Conservation (phyloP, 2,888 invertebrate species). For the Lycaena phlaeas region DNA sequence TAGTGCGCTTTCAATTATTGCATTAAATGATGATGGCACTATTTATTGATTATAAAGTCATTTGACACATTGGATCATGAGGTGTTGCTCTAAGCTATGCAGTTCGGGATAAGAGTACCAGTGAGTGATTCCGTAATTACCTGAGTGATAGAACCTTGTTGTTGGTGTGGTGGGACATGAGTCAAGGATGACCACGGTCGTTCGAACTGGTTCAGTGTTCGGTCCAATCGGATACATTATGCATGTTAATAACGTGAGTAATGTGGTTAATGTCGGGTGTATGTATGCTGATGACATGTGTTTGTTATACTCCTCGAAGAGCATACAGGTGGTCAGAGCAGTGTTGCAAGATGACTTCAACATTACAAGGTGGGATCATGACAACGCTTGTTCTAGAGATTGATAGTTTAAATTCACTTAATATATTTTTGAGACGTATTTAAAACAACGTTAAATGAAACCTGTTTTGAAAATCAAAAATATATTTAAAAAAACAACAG, state of each 20-base stretch:
- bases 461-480: no score
- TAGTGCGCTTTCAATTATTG: no score
- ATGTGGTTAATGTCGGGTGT: slow-evolving; percentile 15
- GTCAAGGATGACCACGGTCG: neutral
- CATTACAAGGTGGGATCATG: slow-evolving; percentile 15
- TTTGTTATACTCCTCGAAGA: slow-evolving; percentile 10
- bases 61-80: slow-evolving; percentile 17
- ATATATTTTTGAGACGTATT: no score
- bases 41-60: slow-evolving; percentile 16
- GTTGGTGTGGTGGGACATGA: no score
- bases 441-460: no score
- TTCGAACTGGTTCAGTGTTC: slow-evolving; percentile 19
- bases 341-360: no score
- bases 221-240: slow-evolving; percentile 19
- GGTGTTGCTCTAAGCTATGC: slow-evolving; percentile 15
- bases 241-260: slow-evolving; percentile 17
- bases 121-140: slow-evolving; percentile 9
- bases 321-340: neutral
- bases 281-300: slow-evolving; percentile 20
- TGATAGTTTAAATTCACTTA: no score
- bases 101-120: slow-evolving; percentile 16
- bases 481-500: no score
- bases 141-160: neutral
- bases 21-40: no score
- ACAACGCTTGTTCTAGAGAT: no score